phyloP scores from a whole-genome alignment of 2,113 vertebrate genomes.

The Aythya baeri region DNA sequence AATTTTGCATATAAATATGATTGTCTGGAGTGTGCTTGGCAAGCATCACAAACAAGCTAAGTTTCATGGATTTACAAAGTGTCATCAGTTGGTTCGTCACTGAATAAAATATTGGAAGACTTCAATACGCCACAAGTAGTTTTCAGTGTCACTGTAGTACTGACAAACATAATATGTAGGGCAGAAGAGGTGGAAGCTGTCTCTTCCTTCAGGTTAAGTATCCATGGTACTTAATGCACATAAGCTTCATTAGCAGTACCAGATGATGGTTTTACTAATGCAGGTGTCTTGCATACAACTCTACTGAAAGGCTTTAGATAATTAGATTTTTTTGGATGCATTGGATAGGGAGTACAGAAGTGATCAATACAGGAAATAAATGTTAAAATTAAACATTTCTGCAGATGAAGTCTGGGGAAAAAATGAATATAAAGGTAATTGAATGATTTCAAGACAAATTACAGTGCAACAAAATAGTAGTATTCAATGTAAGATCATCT shows the following conservation, averaged over 20 bases:
- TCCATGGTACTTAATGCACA: fast-evolving
- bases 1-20: not conserved
- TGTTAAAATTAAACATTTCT: not conserved
- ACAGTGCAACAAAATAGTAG: not conserved
- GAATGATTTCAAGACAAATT: not conserved
- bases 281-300: not conserved
- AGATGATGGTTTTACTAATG: not conserved
- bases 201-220: not conserved
- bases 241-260: not conserved
- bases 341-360: not conserved
- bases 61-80: not conserved
- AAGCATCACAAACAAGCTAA: not conserved
- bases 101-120: not conserved
- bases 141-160: not conserved
- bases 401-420: not conserved
- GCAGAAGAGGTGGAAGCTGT: not conserved
- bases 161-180: not conserved
- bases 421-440: not conserved
- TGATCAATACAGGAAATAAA: not conserved
- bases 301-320: not conserved
- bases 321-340: not conserved
- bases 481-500: not conserved
- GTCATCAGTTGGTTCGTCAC: not conserved
- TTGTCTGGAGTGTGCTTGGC: not conserved
- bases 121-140: not conserved